Conservation (phyloP, 2,797 vertebrate species). For the Danio jaintianensis region DNA sequence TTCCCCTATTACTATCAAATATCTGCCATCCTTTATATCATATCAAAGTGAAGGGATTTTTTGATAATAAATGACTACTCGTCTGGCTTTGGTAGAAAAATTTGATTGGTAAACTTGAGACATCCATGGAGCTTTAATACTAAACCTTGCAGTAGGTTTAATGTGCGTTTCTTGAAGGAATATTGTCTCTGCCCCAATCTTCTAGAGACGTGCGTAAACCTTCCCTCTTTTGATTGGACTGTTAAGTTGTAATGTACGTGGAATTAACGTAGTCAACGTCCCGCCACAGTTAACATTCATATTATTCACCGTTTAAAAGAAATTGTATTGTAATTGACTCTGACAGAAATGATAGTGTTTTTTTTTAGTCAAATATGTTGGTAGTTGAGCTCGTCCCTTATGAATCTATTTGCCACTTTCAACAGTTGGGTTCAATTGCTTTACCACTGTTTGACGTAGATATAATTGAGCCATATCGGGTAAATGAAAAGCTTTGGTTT, state of each 20-base stretch:
- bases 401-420: background rate
- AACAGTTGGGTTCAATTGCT: background rate
- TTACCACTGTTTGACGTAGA: background rate
- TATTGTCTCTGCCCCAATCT: background rate
- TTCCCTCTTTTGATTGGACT: constrained; percentile 4
- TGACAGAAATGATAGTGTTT: too few species aligned
- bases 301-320: background rate
- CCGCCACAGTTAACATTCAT: background rate
- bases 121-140: background rate
- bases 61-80: background rate
- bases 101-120: background rate
- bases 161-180: constrained; percentile 1
- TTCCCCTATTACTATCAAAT: background rate
- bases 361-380: too few species aligned
- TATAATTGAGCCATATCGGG: background rate
- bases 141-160: background rate
- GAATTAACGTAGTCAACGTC: background rate
- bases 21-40: constrained; percentile 1
- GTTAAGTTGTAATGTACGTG: background rate
- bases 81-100: background rate
- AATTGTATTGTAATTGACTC: background rate
- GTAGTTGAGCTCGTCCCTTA: too few species aligned
- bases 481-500: background rate
- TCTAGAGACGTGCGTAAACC: background rate
- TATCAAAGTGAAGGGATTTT: background rate